phyloP scores from a whole-genome alignment of 1,140 invertebrate species.

The Drosophila oshimai region DNA sequence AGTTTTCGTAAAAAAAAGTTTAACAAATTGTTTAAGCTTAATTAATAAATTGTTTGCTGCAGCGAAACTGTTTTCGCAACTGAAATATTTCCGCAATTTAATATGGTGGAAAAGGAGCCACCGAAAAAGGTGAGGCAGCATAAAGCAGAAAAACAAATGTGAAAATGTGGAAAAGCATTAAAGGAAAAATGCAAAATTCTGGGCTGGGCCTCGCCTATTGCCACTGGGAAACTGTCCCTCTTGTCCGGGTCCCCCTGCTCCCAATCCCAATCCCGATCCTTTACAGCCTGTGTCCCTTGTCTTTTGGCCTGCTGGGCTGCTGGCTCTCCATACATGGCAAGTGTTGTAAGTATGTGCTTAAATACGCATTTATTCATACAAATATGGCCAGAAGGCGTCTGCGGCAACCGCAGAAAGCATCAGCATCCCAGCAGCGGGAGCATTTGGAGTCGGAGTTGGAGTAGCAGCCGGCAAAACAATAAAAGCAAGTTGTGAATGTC shows the following conservation, averaged over 20 bases:
- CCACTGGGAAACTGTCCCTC: constrained; percentile 33
- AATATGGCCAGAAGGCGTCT: constrained; percentile 72
- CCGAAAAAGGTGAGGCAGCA: background rate
- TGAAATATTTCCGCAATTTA: constrained; percentile 29
- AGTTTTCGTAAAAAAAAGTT: constrained; percentile 6
- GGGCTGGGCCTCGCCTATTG: constrained; percentile 7
- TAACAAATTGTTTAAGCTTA: constrained; percentile 43
- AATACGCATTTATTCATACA: constrained; percentile 81
- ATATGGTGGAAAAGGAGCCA: background rate
- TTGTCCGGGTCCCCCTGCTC: constrained; percentile 13
- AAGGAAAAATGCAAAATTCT: constrained; percentile 29
- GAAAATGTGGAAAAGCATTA: constrained; percentile 10
- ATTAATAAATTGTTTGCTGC: constrained; percentile 39
- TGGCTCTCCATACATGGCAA: constrained; percentile 75
- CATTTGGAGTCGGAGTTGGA: constrained; percentile 19
- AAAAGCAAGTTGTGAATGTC: constrained; percentile 48
- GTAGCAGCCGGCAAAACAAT: constrained; percentile 69
- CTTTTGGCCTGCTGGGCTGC: constrained; percentile 35
- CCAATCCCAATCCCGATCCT: background rate
- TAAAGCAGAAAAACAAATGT: constrained; percentile 23
- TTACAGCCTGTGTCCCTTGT: constrained; percentile 20
- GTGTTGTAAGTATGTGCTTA: constrained; percentile 81
- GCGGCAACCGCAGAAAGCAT: constrained; percentile 51
- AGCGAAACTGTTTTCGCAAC: background rate
- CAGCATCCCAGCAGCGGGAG: constrained; percentile 28